These are phyloP conservation scores for Aphelenchoides bicaudatus DNA, from an alignment of 2,888 invertebrate genomes.

Conservation along the genomic window DNA sequence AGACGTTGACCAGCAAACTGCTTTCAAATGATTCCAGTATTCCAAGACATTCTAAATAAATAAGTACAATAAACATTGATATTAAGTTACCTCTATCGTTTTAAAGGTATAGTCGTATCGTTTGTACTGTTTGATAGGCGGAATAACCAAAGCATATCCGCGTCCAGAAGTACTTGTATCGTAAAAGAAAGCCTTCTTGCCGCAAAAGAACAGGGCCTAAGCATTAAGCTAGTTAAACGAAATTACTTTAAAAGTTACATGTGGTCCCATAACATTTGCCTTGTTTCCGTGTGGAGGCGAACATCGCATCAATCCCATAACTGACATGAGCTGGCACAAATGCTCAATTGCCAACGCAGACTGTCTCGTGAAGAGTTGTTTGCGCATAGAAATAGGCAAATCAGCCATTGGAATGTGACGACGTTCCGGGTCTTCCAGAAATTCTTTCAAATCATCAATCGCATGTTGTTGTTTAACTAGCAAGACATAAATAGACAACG, in stretches of 20 bases:
- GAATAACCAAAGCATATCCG: conserved; percentile 44
- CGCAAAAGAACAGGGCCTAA: conserved; percentile 26
- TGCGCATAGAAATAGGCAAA: conserved; percentile 37
- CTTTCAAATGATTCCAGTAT: conserved; percentile 53
- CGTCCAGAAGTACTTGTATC: conserved; percentile 45
- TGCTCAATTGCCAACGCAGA: conserved; percentile 37
- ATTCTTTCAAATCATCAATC: conserved; percentile 29
- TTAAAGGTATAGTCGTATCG: conserved; percentile 39
- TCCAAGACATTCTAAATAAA: conserved; percentile 26
- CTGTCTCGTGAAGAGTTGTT: conserved; percentile 36
- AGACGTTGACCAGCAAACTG: conserved; percentile 48
- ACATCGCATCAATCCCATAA: conserved; percentile 36
- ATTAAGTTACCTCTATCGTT: conserved; percentile 17
- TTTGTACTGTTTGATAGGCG: conserved; percentile 36
- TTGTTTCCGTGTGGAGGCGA: conserved; percentile 37
- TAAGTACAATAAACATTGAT: conserved; percentile 10
- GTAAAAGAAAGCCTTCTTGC: conserved; percentile 14
- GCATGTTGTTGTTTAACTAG: conserved; percentile 32
- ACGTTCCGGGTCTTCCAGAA: conserved; percentile 36
- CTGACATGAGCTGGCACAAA: conserved; percentile 32
- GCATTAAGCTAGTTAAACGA: too few relatives aligned
- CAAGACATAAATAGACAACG: conserved; percentile 44
- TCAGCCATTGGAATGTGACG: conserved; percentile 45
- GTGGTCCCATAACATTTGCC: conserved; percentile 24
- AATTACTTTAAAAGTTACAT: too few relatives aligned